A percentile compares a stretch with the other conserved stretches of the same genome.
These are phyloP conservation scores for Diloba caeruleocephala DNA, from an alignment of 2,888 invertebrate genomes.

Conservation along the genomic window DNA sequence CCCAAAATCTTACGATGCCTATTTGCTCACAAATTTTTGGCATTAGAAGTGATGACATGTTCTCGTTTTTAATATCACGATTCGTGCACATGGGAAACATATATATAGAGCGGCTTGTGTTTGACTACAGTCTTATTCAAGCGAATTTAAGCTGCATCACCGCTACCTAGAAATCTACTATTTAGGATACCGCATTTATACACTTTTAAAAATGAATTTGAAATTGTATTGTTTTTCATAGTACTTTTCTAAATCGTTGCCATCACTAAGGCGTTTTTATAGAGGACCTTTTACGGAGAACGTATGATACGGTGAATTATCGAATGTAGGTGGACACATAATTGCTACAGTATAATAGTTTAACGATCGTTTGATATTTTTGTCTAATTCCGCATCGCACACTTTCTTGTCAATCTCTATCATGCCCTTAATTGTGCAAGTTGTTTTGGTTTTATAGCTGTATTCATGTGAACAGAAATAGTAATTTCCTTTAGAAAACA, in stretches of 20 bases:
- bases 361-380: constrained; percentile 36
- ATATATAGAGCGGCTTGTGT: no score
- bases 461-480: constrained; percentile 18
- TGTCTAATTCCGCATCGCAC: constrained; percentile 35
- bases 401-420: constrained; percentile 45
- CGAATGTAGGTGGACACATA: constrained; percentile 40
- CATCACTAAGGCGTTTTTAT: constrained; percentile 40
- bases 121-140: background rate
- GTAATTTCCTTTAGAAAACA: constrained; percentile 21
- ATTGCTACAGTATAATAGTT: constrained; percentile 36
- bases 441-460: constrained; percentile 28
- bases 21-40: constrained; percentile 20
- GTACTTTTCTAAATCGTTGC: constrained; percentile 37
- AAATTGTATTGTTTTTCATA: no score
- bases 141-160: background rate
- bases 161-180: no score
- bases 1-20: constrained; percentile 25
- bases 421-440: constrained; percentile 46
- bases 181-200: no score
- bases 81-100: background rate
- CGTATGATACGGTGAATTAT: constrained; percentile 35
- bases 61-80: constrained; percentile 21
- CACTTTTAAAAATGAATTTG: no score
- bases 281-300: constrained; percentile 37
- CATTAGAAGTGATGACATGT: constrained; percentile 21